These are phyloP conservation scores for Drosophila rufa DNA, from an alignment of 1,140 invertebrate species.

Conservation along the genomic window DNA sequence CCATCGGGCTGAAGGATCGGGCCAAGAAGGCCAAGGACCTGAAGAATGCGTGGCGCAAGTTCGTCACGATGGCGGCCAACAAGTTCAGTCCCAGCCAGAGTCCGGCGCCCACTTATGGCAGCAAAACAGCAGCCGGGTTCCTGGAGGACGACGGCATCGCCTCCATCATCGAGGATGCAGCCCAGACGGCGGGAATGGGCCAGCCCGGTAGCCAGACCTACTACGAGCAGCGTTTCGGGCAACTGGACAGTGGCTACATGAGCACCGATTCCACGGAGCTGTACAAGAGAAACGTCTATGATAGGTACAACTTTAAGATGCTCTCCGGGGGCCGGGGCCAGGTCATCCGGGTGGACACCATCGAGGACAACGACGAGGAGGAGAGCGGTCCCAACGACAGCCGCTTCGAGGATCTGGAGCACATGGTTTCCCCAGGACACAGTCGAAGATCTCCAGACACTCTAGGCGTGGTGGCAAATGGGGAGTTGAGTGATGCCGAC, in stretches of 20 bases:
- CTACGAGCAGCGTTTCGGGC: slow-evolving; percentile 80
- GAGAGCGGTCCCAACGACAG: slow-evolving; percentile 59
- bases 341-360: slow-evolving; percentile 80
- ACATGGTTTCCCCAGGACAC: slow-evolving; percentile 69
- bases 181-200: slow-evolving; percentile 14
- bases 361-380: slow-evolving; percentile 83
- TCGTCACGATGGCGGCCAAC: slow-evolving; percentile 83
- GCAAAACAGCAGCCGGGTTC: slow-evolving; percentile 58
- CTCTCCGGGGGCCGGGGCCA: slow-evolving; percentile 59
- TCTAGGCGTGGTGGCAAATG: slow-evolving; percentile 11
- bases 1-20: slow-evolving; percentile 80
- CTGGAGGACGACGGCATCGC: slow-evolving; percentile 82
- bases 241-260: slow-evolving; percentile 90
- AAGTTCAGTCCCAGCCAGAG: slow-evolving; percentile 83
- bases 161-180: slow-evolving; percentile 78
- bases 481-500: slow-evolving; percentile 73
- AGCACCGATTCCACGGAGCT: slow-evolving; percentile 90
- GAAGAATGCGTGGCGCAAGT: slow-evolving; percentile 85
- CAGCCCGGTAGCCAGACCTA: slow-evolving; percentile 71
- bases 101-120: slow-evolving; percentile 74
- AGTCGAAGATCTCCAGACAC: slow-evolving; percentile 27
- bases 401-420: slow-evolving; percentile 81
- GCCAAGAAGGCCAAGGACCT: slow-evolving; percentile 82
- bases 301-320: slow-evolving; percentile 83
- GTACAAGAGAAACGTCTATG: slow-evolving; percentile 80